These are phyloP conservation scores for Sarcophaga rosellei DNA, from an alignment of 2,888 invertebrate genomes.

Conservation along the genomic window DNA sequence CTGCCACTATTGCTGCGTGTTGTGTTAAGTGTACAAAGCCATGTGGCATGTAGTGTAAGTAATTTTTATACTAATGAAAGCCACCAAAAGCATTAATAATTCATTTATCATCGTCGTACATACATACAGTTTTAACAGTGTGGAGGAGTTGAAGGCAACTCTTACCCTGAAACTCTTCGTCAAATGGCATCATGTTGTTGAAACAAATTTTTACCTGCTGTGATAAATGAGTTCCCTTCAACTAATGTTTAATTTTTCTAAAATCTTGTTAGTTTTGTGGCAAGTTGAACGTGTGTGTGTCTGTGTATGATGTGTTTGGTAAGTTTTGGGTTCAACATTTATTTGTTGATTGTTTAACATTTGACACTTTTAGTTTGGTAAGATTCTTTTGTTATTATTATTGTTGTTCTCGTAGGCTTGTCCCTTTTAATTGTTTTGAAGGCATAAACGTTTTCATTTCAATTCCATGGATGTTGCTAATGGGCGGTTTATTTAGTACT, in stretches of 20 bases:
- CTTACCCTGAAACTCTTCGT: slow-evolving; percentile 6
- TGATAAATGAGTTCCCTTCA: slow-evolving; percentile 55
- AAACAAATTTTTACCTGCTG: slow-evolving; percentile 61
- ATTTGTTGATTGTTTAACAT: slow-evolving; percentile 64
- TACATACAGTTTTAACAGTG: neutral
- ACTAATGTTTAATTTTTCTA: slow-evolving; percentile 45
- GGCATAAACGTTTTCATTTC: slow-evolving; percentile 34
- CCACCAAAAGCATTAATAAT: slow-evolving; percentile 27
- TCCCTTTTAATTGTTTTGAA: slow-evolving; percentile 60
- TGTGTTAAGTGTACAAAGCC: neutral
- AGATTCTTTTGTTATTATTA: slow-evolving; percentile 45
- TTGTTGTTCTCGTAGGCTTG: slow-evolving; percentile 34
- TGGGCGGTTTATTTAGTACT: slow-evolving; percentile 65
- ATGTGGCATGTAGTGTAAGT: slow-evolving; percentile 14
- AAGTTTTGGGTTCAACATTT: slow-evolving; percentile 30
- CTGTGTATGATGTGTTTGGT: slow-evolving; percentile 15
- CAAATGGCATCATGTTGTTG: slow-evolving; percentile 38
- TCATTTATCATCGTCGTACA: neutral
- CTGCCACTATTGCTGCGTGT: neutral
- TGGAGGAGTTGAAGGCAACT: slow-evolving; percentile 25
- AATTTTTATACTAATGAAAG: slow-evolving; percentile 23
- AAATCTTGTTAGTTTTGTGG: slow-evolving; percentile 42
- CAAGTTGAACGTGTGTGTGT: slow-evolving; percentile 17
- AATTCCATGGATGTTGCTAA: slow-evolving; percentile 52
- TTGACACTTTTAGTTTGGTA: slow-evolving; percentile 61